A percentile compares a stretch with the other conserved stretches of the same genome.
Conservation (phyloP, 2,888 invertebrate species). For the Tuberolachnus salignus region DNA sequence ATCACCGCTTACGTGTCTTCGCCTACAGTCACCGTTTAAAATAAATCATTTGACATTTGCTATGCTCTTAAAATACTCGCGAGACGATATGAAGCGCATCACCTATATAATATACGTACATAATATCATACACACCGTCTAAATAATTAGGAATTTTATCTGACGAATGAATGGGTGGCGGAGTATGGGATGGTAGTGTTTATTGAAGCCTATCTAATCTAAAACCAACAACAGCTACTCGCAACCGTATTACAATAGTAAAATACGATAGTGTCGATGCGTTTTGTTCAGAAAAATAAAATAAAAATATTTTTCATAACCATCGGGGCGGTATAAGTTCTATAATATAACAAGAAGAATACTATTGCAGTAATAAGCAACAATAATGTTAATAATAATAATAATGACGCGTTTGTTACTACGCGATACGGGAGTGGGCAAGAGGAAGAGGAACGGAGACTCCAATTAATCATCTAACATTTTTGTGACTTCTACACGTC, state of each 20-base stretch:
- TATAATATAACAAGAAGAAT: constrained; percentile 1
- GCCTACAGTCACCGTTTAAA: constrained; percentile 30
- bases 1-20: background rate
- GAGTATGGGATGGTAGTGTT: too few species aligned
- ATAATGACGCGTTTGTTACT: background rate
- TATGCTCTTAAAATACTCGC: constrained; percentile 39
- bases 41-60: constrained; percentile 49
- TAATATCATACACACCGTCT: too few species aligned
- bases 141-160: background rate
- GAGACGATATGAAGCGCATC: background rate
- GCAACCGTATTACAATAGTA: background rate
- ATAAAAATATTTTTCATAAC: constrained; percentile 6
- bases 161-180: too few species aligned
- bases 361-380: constrained; percentile 20
- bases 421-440: too few species aligned
- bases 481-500: background rate
- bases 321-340: background rate
- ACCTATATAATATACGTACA: too few species aligned
- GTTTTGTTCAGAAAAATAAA: too few species aligned
- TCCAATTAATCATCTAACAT: constrained; percentile 43
- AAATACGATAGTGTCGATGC: background rate
- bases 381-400: too few species aligned
- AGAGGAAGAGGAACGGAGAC: too few species aligned
- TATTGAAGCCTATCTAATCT: background rate
- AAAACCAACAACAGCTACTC: background rate